Evolutionary conservation across 2,888 invertebrate species (phyloP), one percentile per base, ranked within the genome.

Genomic region (Nomada hirtipes): DNA sequence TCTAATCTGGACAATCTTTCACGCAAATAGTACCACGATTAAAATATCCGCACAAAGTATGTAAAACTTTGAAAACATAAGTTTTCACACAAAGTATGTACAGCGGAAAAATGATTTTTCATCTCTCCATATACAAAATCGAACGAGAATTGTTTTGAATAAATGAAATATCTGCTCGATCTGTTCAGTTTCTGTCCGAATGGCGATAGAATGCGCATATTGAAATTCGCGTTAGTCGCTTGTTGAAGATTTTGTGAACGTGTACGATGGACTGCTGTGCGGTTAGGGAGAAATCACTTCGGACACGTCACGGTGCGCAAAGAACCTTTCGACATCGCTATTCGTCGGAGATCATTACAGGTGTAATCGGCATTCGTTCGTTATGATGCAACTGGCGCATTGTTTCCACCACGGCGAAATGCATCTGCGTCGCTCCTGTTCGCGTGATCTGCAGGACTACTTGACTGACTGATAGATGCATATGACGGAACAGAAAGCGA

Each of bases 281-380:
- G 80, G 68, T 76, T 80, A 76, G 61, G 57, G 76, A 80, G 77
- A 79, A 85, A 82, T 85, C 74, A 71, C 76, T 52, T 76, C 68
- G 67, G 79, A 76, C 72, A 74, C 84, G 84, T 85, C 82, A 76
- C 75, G 75, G 65, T 70, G 70, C 59, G 65, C 63, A 63, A 69
- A 70, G 73, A 52, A 29, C 47, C 70, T 86, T 85, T 81, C 86
- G 69, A 83, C 85, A 85, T 85, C 72, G 80, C 72, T 71, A 79
- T 86, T 86, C 83, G 83, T 86, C 79, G 76, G 83, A 82, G 82
- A 87, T 88, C 86, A 85, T 88, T 86, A 86, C 85, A 82, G 71
- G 77, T 80, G 83, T 83, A 88, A 88, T 88, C 88, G 80, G 77
- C 84, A 78, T 84, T 88, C 84, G 85, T 86, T 87, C 76, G 67